These are phyloP conservation scores for Heliconius hermathena DNA, from an alignment of 1,140 invertebrate species.

Conservation along the genomic window DNA sequence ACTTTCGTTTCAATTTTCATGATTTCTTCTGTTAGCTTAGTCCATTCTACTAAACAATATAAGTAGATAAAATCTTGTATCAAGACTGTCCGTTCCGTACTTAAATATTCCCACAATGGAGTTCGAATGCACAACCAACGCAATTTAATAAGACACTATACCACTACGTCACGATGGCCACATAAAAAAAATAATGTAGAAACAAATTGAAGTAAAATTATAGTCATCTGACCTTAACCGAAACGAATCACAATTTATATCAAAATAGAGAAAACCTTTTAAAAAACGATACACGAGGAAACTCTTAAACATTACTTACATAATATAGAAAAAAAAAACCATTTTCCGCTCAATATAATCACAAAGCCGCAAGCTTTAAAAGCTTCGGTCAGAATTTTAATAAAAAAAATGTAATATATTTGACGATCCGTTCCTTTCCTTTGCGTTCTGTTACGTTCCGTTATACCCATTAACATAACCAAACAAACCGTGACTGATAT, in stretches of 20 bases:
- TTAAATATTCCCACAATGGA: too few species aligned
- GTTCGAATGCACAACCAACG: too few species aligned
- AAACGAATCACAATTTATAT: constrained; percentile 4
- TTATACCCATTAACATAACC: constrained; percentile 61
- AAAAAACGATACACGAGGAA: neutral
- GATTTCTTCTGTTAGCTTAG: too few species aligned
- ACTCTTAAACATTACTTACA: neutral
- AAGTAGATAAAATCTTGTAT: too few species aligned
- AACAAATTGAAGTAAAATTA: too few species aligned
- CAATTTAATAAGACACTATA: too few species aligned
- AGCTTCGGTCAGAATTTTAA: constrained; percentile 61
- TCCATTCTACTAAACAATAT: too few species aligned
- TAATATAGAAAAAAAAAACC: constrained; percentile 3
- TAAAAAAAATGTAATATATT: constrained; percentile 57
- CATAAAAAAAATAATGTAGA: too few species aligned
- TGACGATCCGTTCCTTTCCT: constrained; percentile 41
- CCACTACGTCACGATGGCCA: too few species aligned
- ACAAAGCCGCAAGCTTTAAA: constrained; percentile 51
- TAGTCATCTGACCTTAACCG: neutral
- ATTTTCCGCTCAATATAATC: constrained; percentile 53
- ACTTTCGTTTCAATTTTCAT: too few species aligned
- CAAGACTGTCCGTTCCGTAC: too few species aligned
- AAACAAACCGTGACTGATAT: constrained; percentile 70
- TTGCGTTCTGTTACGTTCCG: neutral
- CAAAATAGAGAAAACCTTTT: neutral